Evolutionary conservation across 1,140 invertebrate species (phyloP).

Genomic region (Dinoponera quadriceps): DNA sequence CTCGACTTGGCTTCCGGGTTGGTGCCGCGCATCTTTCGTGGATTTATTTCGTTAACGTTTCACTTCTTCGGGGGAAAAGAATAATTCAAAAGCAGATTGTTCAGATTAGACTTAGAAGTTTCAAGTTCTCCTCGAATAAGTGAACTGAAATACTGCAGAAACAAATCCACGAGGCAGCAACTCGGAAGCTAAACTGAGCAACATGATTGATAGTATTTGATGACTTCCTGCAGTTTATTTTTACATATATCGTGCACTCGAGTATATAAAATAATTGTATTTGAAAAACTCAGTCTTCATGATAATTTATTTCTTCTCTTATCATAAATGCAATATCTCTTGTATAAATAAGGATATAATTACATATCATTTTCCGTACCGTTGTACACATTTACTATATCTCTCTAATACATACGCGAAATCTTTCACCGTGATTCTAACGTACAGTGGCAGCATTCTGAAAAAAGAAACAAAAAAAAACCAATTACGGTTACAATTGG

Average conservation of each 20-base stretch:
- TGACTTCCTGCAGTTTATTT: not conserved
- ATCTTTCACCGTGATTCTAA: slow-evolving; percentile 85
- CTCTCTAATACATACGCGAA: slow-evolving; percentile 87
- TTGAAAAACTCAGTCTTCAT: slow-evolving; percentile 4
- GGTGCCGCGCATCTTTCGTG: too few relatives aligned
- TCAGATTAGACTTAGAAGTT: too few relatives aligned
- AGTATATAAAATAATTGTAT: slow-evolving; percentile 34
- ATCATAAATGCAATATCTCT: slow-evolving; percentile 25
- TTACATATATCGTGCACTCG: not conserved
- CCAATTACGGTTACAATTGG: slow-evolving; percentile 27
- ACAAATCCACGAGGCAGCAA: too few relatives aligned
- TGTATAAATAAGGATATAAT: slow-evolving; percentile 52
- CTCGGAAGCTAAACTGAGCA: too few relatives aligned
- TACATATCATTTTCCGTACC: slow-evolving; percentile 88
- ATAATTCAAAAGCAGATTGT: too few relatives aligned
- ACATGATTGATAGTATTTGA: not conserved
- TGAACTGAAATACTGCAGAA: too few relatives aligned
- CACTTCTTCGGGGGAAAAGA: too few relatives aligned
- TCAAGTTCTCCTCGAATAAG: too few relatives aligned
- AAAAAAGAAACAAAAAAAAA: slow-evolving; percentile 67
- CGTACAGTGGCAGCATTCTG: slow-evolving; percentile 84
- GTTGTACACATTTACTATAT: slow-evolving; percentile 89
- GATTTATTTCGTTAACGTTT: too few relatives aligned
- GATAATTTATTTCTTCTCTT: slow-evolving; percentile 33
- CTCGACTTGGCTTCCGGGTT: too few relatives aligned